phyloP scores from a whole-genome alignment of 2,797 vertebrate species.

The Sebastes jordani region DNA sequence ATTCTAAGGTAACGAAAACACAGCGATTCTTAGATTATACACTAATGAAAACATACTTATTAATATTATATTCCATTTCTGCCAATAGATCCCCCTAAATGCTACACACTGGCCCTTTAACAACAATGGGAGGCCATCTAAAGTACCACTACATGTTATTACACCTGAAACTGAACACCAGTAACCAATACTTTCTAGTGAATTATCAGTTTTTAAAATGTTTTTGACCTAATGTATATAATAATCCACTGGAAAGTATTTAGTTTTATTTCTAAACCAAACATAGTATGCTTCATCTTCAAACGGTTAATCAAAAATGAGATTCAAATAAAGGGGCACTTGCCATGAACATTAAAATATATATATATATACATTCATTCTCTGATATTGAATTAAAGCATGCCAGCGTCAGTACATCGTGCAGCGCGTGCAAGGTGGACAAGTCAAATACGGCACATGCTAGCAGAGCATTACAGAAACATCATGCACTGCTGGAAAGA shows the following conservation, averaged over 20 bases:
- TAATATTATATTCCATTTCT: no score
- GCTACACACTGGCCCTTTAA: no score
- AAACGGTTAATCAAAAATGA: background rate
- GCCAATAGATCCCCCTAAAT: no score
- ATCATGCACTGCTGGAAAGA: constrained; percentile 53
- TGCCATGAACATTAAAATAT: background rate
- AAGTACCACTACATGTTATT: background rate
- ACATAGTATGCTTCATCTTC: background rate
- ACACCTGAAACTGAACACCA: background rate
- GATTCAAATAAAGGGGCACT: background rate
- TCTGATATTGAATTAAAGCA: background rate
- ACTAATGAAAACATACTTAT: no score
- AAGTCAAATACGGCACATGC: constrained; percentile 36
- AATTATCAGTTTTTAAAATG: background rate
- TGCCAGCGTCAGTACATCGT: constrained; percentile 22
- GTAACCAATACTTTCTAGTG: background rate
- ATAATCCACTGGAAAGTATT: background rate
- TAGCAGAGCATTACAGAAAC: constrained; percentile 34
- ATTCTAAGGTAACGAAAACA: no score
- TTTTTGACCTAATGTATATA: background rate
- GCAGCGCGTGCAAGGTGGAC: constrained; percentile 55
- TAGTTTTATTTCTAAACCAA: background rate
- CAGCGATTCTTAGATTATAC: no score
- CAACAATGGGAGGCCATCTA: background rate
- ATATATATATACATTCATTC: background rate